phyloP scores from a whole-genome alignment of 2,888 invertebrate genomes.

The Cephus pygmeus region DNA sequence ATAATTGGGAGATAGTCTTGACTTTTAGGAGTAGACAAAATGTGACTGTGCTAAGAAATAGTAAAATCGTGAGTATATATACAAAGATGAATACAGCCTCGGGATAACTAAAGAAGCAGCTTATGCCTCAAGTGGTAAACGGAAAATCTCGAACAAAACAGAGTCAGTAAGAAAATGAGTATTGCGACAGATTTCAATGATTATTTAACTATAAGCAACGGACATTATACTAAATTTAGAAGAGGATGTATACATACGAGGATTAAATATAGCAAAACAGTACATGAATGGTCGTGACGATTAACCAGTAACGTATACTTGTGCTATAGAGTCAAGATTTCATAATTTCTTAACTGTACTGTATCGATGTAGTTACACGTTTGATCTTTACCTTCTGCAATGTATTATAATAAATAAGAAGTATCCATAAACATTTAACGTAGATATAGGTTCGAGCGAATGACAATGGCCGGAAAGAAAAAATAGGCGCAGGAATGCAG shows the following conservation, averaged over 20 bases:
- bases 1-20: background rate
- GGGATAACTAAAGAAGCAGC: background rate
- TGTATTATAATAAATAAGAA: background rate
- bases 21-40: background rate
- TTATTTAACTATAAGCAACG: background rate
- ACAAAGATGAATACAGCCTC: background rate
- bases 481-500: background rate
- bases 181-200: background rate
- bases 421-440: background rate
- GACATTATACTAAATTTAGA: background rate
- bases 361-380: background rate
- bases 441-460: background rate
- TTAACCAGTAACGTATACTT: background rate
- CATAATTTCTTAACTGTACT: background rate
- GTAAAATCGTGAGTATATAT: background rate
- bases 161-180: background rate
- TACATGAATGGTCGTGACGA: background rate
- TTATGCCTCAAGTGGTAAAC: background rate
- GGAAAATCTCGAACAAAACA: background rate
- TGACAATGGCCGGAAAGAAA: background rate
- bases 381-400: background rate
- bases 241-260: background rate
- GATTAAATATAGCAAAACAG: background rate
- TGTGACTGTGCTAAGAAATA: background rate
- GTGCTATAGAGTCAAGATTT: background rate